These are phyloP conservation scores for Tiliqua scincoides DNA, from an alignment of 2,113 vertebrate genomes.

Conservation along the genomic window DNA sequence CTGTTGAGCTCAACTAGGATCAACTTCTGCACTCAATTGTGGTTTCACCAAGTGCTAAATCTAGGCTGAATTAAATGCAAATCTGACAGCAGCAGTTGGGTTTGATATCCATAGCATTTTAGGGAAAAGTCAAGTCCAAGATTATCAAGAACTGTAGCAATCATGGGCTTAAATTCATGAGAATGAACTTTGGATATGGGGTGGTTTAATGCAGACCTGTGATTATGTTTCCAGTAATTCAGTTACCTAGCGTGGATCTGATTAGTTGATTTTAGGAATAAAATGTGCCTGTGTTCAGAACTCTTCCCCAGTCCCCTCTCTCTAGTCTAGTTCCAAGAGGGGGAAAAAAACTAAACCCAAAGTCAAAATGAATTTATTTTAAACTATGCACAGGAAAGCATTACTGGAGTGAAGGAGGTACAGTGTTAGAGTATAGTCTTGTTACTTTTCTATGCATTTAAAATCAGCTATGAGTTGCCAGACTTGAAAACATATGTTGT, in stretches of 20 bases:
- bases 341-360: not conserved
- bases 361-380: slow-evolving; percentile 20
- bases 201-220: not conserved
- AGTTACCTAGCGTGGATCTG: not conserved
- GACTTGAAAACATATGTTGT: slow-evolving; percentile 25
- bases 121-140: not conserved
- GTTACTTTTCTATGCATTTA: slow-evolving; percentile 56
- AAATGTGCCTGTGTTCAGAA: not conserved
- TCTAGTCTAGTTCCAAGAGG: not conserved
- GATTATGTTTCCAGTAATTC: not conserved
- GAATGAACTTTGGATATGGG: not conserved
- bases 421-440: slow-evolving; percentile 57
- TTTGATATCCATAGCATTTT: too few species aligned
- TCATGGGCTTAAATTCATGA: not conserved
- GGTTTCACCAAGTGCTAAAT: too few species aligned
- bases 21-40: not conserved
- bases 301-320: not conserved
- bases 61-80: not conserved
- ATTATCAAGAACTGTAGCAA: not conserved
- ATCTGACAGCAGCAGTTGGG: not conserved
- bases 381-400: slow-evolving; percentile 53
- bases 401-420: slow-evolving; percentile 48
- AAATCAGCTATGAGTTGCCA: slow-evolving; percentile 27
- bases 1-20: not conserved
- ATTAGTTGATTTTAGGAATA: not conserved